Base-by-base conservation (phyloP, 1,140 invertebrate genomes). In the Rhopalosiphum padi region DNA sequence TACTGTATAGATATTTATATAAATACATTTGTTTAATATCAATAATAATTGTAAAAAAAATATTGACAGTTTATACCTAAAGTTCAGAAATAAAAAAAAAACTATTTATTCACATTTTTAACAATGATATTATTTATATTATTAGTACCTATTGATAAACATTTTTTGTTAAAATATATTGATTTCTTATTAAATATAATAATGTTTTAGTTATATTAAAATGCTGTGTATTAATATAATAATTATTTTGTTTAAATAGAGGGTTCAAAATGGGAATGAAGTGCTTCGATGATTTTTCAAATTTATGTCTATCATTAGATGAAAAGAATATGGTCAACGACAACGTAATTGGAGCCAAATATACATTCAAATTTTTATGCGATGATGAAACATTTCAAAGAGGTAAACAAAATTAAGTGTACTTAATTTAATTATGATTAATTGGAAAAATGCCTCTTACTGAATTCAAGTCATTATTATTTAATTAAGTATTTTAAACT, bases 351-450 rank as follows among this genome's bases (percentile, higher is more conserved):
- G 94, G 94, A 30, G 94, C 94, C 30, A 94, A 94, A 88, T 94
- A 95, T 94, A 95, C 94, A 3, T 95, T 95, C 94, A 93, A 93
- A 18, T 95, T 95, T 87, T 93, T 94, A 68, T 94, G 94, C 91
- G 94, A 94, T 35, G 94, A 95, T 90, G 91, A 93, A 21, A 82
- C 41, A 22, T 95, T 95, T 92, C 94, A 94, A 93, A 88, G 82
- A 92, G 94, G 94, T 94, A 68, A 91, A 91, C 77, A 53, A 25
- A 30, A 94, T 94, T 46, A 87, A 43, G 35, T 53, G 86, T n/a
- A 48, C 41, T 15, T 30, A 23, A 60, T 90, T 41, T 53, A 89
- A 88, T 21, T n/a, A 68, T n/a, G 30, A 68, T n/a, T 15, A 68
- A 55, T 25, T 55, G 53, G 23, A 25, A 30, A 55, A 55, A 68